A percentile compares a stretch with the other conserved stretches of the same genome.
Conservation (phyloP, 2,797 vertebrate genomes). For the Cygnus olor region DNA sequence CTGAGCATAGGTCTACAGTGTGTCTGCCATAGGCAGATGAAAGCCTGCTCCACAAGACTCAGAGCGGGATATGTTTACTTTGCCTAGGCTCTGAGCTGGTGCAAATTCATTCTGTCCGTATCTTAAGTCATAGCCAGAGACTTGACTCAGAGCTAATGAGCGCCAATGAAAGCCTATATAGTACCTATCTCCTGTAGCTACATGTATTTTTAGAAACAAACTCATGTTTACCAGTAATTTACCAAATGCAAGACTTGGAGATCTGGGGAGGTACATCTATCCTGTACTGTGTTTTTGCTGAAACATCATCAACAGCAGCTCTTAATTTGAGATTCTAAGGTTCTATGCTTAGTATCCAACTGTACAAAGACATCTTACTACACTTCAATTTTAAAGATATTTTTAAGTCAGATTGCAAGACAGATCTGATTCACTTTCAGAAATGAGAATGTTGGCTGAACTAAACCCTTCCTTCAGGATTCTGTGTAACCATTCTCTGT, state of each 20-base stretch:
- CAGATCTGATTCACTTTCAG: neutral
- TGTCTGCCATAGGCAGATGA: neutral
- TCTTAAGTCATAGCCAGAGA: neutral
- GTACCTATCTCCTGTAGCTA: neutral
- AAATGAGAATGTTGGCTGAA: neutral
- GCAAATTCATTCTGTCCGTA: neutral
- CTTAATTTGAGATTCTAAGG: neutral
- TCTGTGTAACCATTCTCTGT: neutral
- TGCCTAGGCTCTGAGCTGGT: neutral
- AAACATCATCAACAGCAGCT: neutral
- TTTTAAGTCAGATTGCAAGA: neutral
- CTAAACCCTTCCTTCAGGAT: neutral
- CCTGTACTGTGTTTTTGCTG: neutral
- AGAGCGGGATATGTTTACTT: fast-evolving
- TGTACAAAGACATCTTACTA: neutral
- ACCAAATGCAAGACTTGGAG: neutral
- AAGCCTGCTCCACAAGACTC: neutral
- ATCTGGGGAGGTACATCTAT: neutral
- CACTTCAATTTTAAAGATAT: neutral
- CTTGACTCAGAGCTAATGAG: neutral
- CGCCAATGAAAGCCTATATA: neutral
- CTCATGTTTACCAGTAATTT: neutral
- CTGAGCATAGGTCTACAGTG: neutral
- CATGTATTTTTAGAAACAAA: neutral
- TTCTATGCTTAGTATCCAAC: neutral